Conservation (phyloP, 2,113 vertebrate species). For the Cryptomyrus ogoouensis region DNA sequence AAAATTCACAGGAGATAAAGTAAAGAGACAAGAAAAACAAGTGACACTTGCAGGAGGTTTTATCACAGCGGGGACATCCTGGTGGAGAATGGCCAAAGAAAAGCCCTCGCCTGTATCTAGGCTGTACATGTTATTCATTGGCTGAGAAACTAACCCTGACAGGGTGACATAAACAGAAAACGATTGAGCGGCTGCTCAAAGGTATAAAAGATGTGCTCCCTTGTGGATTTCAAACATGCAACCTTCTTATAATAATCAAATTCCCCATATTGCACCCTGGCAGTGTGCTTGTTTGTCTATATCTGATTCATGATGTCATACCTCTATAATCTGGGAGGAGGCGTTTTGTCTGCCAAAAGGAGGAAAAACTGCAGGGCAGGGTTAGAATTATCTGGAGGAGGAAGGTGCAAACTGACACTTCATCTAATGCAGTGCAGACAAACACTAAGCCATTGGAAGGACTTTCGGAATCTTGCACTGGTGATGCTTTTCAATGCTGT, state of each 20-base stretch:
- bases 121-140: background rate
- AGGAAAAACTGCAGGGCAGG: background rate
- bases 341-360: background rate
- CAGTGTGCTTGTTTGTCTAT: background rate
- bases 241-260: background rate
- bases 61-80: background rate
- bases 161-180: background rate
- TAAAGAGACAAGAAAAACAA: too few relatives aligned
- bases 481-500: background rate
- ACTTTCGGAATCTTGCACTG: background rate
- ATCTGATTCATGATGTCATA: background rate
- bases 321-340: background rate
- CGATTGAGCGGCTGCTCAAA: background rate
- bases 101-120: background rate
- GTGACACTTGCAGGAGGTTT: background rate
- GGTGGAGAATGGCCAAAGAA: background rate
- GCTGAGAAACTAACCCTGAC: background rate
- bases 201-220: background rate
- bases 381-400: background rate
- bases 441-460: background rate
- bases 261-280: background rate
- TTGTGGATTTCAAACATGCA: background rate
- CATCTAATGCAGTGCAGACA: background rate
- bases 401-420: background rate
- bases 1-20: background rate